Conservation (phyloP, 2,888 invertebrate genomes). For the Diaperis boleti region DNA sequence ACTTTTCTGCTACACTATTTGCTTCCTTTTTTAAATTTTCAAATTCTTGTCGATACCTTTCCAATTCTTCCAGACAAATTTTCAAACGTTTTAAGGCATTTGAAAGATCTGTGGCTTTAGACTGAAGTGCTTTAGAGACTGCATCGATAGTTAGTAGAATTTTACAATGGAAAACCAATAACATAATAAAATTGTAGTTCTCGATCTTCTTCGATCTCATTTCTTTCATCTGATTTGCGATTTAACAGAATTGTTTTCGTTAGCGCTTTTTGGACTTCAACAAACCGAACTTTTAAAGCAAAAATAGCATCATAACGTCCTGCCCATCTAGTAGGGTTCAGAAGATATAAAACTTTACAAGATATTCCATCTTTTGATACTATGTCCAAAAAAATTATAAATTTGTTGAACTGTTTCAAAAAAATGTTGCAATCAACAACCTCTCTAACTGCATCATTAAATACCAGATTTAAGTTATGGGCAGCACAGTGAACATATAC, state of each 20-base stretch:
- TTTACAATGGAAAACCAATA: neutral
- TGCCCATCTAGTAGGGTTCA: neutral
- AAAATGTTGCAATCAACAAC: neutral
- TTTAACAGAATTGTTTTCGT: neutral
- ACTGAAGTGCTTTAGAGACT: neutral
- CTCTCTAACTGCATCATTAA: slow-evolving; percentile 1
- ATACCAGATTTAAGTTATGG: slow-evolving; percentile 18
- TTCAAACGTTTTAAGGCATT: neutral
- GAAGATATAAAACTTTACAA: too few relatives aligned
- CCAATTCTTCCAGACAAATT: neutral
- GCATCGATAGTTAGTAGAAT: neutral
- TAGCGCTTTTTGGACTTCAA: neutral
- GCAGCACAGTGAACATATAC: slow-evolving; percentile 18
- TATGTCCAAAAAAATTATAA: neutral
- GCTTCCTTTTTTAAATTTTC: neutral
- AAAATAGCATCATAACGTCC: neutral
- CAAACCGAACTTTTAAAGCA: neutral
- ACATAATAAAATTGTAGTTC: neutral
- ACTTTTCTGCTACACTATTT: neutral
- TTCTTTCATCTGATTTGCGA: neutral
- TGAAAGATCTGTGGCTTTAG: neutral
- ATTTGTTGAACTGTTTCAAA: neutral
- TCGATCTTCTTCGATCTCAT: neutral
- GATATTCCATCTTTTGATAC: neutral
- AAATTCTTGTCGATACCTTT: neutral